Evolutionary conservation across 30 jellyfish, hydroid and myxozoan genomes (phyloP), one percentile per base, ranked within the genome.

Genomic region (Morbakka virulenta): DNA sequence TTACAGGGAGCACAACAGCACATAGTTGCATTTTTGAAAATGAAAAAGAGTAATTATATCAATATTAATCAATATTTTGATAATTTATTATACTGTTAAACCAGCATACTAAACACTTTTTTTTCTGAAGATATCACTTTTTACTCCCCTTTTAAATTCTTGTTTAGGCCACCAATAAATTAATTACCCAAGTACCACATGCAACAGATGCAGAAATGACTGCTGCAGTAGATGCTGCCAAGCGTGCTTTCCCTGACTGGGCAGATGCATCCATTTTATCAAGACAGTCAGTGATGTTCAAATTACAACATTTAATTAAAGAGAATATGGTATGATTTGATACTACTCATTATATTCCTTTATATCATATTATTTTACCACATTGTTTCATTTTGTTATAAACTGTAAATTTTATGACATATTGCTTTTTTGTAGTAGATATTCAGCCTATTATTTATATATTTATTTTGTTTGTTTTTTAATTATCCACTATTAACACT

Each of bases 261-360:
- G 35, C 89, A 3, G 76, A 91, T 25, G 72, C 96, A 3, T 91
- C 98, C 32, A 69, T 91, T 49, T 77, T 91, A 50, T 82, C 96
- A 2, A 89, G 98, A 31, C 98, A 91, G 84, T 95, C 79, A 47
- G 77, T 91, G 62, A 91, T 91, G 98, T 91, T 91, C 74, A 77
- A 75, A 34, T 71, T 83, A 9, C 98, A 91, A 76, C 96, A 85
- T 28, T 82, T 84, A 3, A 91, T 91, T 52, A 91, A 84, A 62
- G 96, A 91, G 17, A 91, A 91, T 79, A 91, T 83, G 98, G 97
- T 89, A 36, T 3, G 9, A 52, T 52, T n/a, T n/a, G 69, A 28
- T 52, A 28, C 26, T 4, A 47, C n/a, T 47, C n/a, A 47, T n/a
- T 47, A 47, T 47, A 47, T 9, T 12, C 61, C n/a, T 47, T 47